These are phyloP conservation scores for Mobula hypostoma DNA, from an alignment of 2,113 vertebrate species.

Conservation along the genomic window DNA sequence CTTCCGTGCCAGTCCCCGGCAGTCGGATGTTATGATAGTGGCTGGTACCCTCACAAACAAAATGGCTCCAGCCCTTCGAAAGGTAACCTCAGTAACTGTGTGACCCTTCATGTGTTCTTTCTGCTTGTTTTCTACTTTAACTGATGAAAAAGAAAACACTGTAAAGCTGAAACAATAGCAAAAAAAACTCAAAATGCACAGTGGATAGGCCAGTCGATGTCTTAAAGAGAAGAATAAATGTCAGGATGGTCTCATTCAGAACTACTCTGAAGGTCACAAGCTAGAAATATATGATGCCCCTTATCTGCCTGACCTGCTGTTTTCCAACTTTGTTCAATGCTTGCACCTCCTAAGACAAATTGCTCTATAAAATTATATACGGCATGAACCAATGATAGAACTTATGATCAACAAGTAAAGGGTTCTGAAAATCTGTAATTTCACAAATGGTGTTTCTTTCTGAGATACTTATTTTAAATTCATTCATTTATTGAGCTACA, in stretches of 20 bases:
- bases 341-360: not conserved
- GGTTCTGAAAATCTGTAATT: not conserved
- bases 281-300: not conserved
- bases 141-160: not conserved
- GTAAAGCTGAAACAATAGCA: not conserved
- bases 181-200: not conserved
- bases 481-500: too few relatives aligned
- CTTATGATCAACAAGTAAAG: not conserved
- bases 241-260: not conserved
- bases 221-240: not conserved
- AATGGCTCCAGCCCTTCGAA: slow-evolving; percentile 89
- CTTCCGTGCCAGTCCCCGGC: slow-evolving; percentile 86
- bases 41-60: slow-evolving; percentile 91
- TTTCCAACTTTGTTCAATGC: not conserved
- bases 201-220: not conserved
- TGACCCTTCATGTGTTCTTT: not conserved
- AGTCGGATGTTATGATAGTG: slow-evolving; percentile 92
- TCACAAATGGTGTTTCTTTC: not conserved
- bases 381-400: not conserved
- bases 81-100: slow-evolving; percentile 55
- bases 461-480: too few relatives aligned
- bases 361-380: not conserved
- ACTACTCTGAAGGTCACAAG: not conserved
- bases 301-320: not conserved
- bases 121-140: not conserved